A percentile compares a stretch with the other conserved stretches of the same genome.
These are phyloP conservation scores for Saimiri boliviensis DNA, from an alignment of 2,113 vertebrate genomes.

Conservation along the genomic window DNA sequence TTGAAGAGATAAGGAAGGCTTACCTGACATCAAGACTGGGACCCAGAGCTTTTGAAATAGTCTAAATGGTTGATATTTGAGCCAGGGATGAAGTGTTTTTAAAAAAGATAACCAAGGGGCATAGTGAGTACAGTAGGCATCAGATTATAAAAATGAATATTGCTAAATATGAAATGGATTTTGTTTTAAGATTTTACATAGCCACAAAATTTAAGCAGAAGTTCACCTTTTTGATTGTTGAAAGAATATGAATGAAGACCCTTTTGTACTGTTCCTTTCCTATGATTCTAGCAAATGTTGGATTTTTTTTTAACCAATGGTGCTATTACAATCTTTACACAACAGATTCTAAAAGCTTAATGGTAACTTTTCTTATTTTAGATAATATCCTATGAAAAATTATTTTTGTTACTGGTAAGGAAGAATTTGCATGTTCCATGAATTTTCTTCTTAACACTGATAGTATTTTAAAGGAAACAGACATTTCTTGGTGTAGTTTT, in stretches of 20 bases:
- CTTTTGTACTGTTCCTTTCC: neutral
- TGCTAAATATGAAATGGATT: conserved; percentile 9
- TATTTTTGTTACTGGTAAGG: neutral
- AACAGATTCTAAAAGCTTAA: neutral
- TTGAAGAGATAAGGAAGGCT: neutral
- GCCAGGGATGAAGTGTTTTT: neutral
- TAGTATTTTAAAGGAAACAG: neutral
- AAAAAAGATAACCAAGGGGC: neutral
- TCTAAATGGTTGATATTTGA: neutral
- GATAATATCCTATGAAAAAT: conserved; percentile 13
- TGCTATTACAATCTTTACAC: neutral
- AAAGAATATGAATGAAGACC: neutral
- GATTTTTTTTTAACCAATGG: neutral
- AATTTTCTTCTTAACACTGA: neutral
- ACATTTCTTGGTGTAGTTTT: neutral
- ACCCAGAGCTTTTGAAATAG: neutral
- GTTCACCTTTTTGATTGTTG: neutral
- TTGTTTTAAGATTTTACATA: neutral
- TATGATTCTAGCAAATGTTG: neutral
- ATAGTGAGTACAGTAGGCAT: neutral
- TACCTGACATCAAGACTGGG: neutral
- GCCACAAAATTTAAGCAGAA: neutral
- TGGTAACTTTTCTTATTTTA: neutral
- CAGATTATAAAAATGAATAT: conserved; percentile 23
- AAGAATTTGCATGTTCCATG: neutral